phyloP scores from a whole-genome alignment of 1,140 invertebrate species.

The Samia ricini region DNA sequence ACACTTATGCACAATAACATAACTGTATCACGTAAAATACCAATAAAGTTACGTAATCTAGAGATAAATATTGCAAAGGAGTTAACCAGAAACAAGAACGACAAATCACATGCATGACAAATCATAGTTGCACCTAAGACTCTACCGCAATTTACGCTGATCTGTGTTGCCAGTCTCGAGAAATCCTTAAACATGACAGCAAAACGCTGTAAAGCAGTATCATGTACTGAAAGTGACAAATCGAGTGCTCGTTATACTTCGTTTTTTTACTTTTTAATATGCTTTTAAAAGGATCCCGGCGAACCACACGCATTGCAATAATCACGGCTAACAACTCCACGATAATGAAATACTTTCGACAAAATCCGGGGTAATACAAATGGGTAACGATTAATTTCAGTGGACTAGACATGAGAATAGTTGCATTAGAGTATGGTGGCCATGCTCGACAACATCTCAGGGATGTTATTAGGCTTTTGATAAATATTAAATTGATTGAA shows the following conservation, averaged over 20 bases:
- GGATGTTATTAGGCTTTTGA: background rate
- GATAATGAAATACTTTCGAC: constrained; percentile 10
- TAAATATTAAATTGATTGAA: too few species aligned
- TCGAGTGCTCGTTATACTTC: background rate
- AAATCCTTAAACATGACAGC: too few species aligned
- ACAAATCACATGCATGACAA: too few species aligned
- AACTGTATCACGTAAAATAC: too few species aligned
- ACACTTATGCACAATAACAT: too few species aligned
- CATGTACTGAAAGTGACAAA: background rate
- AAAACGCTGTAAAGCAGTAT: too few species aligned
- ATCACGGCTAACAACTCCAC: background rate
- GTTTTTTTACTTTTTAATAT: background rate
- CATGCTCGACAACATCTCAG: background rate
- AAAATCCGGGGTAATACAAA: constrained; percentile 31
- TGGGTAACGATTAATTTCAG: constrained; percentile 44
- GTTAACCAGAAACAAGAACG: too few species aligned
- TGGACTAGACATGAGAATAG: constrained; percentile 37
- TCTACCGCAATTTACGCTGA: too few species aligned
- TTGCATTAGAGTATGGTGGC: constrained; percentile 12
- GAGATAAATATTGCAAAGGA: too few species aligned
- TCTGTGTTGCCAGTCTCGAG: too few species aligned
- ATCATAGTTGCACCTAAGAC: too few species aligned
- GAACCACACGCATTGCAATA: constrained; percentile 11
- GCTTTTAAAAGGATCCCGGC: background rate
- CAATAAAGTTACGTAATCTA: too few species aligned